phyloP scores from a whole-genome alignment of 2,888 invertebrate species.

The Campoletis raptor region DNA sequence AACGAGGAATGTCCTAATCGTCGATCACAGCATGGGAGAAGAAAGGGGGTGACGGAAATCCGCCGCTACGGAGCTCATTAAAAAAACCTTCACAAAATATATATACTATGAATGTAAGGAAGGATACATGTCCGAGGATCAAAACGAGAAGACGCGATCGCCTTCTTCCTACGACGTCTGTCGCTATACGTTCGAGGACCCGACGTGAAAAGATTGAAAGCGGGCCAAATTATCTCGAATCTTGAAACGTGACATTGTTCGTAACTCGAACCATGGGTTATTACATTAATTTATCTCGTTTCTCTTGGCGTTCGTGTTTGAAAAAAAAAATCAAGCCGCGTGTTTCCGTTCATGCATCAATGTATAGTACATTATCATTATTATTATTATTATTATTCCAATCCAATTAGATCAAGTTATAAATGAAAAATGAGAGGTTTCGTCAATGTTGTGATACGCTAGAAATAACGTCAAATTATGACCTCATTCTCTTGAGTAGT shows the following conservation, averaged over 20 bases:
- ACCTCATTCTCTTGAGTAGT: neutral
- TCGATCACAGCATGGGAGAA: conserved; percentile 73
- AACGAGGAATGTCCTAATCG: conserved; percentile 82
- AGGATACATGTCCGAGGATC: conserved; percentile 20
- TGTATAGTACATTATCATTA: neutral
- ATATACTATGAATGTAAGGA: neutral
- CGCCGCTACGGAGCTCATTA: conserved; percentile 69
- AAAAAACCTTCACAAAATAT: conserved; percentile 67
- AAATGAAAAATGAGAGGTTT: neutral
- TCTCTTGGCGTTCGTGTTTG: conserved; percentile 53
- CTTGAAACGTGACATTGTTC: conserved; percentile 80
- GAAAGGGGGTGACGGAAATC: conserved; percentile 59
- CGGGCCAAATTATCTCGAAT: conserved; percentile 76
- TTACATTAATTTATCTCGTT: conserved; percentile 80
- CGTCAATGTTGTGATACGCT: neutral
- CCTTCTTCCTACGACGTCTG: conserved; percentile 15
- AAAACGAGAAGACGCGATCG: conserved; percentile 60
- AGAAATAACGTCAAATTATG: neutral
- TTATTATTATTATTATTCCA: neutral
- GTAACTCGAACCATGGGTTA: conserved; percentile 80
- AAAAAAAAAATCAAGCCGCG: neutral
- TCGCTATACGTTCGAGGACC: neutral
- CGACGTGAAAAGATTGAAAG: conserved; percentile 6
- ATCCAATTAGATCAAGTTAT: neutral
- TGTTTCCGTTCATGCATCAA: neutral